phyloP scores from a whole-genome alignment of 92 coral and sea anemone species.

The Parazoanthus darwini region DNA sequence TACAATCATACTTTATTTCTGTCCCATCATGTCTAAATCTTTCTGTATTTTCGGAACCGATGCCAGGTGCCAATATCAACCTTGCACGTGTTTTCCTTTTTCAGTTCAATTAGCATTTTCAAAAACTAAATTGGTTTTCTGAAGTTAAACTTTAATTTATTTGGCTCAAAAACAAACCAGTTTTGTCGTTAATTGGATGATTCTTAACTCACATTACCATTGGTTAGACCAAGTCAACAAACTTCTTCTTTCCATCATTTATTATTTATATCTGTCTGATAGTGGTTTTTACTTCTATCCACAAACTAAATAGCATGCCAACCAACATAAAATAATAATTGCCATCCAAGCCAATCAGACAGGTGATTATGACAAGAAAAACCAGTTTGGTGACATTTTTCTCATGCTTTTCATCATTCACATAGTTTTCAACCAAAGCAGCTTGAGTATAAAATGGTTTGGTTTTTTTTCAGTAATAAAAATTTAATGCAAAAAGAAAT shows the following conservation, averaged over 20 bases:
- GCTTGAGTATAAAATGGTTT: neutral
- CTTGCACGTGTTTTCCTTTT: neutral
- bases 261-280: neutral
- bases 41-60: neutral
- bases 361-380: slow-evolving; percentile 37
- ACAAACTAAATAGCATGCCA: neutral
- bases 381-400: slow-evolving; percentile 41
- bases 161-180: neutral
- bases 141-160: neutral
- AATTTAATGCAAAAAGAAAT: neutral
- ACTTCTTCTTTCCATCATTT: neutral
- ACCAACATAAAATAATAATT: neutral
- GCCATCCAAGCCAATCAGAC: slow-evolving; percentile 17
- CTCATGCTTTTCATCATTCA: slow-evolving; percentile 52
- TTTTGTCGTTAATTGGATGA: neutral
- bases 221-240: neutral
- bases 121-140: neutral
- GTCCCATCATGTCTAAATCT: neutral
- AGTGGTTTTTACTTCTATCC: slow-evolving; percentile 1
- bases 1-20: neutral
- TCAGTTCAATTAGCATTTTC: neutral
- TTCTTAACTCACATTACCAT: neutral
- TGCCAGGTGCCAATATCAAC: neutral
- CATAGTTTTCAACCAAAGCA: slow-evolving; percentile 31
- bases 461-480: neutral